phyloP scores from a whole-genome alignment of 2,113 vertebrate genomes.

The Acanthisitta chloris region DNA sequence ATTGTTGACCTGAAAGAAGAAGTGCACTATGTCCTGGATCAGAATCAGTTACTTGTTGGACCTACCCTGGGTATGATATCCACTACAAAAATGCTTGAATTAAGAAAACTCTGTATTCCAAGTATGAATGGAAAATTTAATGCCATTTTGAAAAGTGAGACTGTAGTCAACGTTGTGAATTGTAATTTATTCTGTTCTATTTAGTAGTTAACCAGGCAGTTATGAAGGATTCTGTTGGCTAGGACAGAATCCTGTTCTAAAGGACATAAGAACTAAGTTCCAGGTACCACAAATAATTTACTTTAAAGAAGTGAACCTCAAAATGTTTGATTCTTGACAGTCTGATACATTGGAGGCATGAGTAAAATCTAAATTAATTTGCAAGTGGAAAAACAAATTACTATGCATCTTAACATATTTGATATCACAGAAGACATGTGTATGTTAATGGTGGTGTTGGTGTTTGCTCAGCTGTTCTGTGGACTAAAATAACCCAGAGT shows the following conservation, averaged over 20 bases:
- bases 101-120: background rate
- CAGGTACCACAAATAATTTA: background rate
- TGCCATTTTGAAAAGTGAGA: background rate
- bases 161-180: background rate
- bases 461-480: background rate
- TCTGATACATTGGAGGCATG: background rate
- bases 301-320: background rate
- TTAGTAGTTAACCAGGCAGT: background rate
- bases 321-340: background rate
- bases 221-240: background rate
- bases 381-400: background rate
- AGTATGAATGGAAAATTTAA: background rate
- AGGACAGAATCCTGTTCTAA: background rate
- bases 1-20: slow-evolving; percentile 93
- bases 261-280: background rate
- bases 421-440: background rate
- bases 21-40: slow-evolving; percentile 89
- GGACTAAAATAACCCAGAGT: background rate
- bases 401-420: background rate
- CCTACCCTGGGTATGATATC: slow-evolving; percentile 81
- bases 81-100: background rate
- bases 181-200: background rate
- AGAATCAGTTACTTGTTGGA: slow-evolving; percentile 70
- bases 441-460: background rate
- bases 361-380: background rate